phyloP scores from a whole-genome alignment of 2,888 invertebrate species.

The Synergus japonicus region DNA sequence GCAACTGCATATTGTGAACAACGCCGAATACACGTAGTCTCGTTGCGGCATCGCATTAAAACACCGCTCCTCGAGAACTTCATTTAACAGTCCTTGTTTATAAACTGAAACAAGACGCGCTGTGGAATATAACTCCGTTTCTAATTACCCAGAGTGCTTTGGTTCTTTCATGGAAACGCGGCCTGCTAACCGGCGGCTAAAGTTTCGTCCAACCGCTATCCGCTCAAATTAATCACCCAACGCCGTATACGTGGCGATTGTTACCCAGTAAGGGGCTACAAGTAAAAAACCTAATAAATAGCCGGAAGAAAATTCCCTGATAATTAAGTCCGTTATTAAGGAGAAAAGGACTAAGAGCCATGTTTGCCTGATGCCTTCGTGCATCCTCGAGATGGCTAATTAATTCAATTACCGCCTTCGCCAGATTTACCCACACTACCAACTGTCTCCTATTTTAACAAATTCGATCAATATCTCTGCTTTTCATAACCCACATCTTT shows the following conservation, averaged over 20 bases:
- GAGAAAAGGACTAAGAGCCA: conserved; percentile 65
- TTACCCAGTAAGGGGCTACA: conserved; percentile 66
- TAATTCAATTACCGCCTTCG: conserved; percentile 63
- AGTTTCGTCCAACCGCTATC: conserved; percentile 64
- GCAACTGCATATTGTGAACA: conserved; percentile 38
- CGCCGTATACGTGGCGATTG: conserved; percentile 65
- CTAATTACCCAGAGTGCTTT: conserved; percentile 75
- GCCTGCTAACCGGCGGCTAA: conserved; percentile 58
- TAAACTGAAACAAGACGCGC: conserved; percentile 74
- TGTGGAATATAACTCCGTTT: conserved; percentile 73
- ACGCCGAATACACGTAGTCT: conserved; percentile 42
- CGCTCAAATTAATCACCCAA: conserved; percentile 59
- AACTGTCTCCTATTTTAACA: conserved; percentile 43
- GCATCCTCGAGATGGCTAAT: conserved; percentile 74
- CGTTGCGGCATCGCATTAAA: conserved; percentile 49
- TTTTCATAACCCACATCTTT: not conserved
- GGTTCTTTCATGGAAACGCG: conserved; percentile 70
- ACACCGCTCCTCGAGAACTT: conserved; percentile 63
- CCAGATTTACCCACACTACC: conserved; percentile 8
- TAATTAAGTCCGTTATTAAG: conserved; percentile 74
- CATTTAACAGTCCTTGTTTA: conserved; percentile 75
- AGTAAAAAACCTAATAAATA: conserved; percentile 76
- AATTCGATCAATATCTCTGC: conserved; percentile 37
- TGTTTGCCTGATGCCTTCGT: conserved; percentile 58
- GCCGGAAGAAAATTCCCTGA: conserved; percentile 71